These are phyloP conservation scores for Rhizoglyphus robini DNA, from an alignment of 1,140 invertebrate species.

Conservation along the genomic window DNA sequence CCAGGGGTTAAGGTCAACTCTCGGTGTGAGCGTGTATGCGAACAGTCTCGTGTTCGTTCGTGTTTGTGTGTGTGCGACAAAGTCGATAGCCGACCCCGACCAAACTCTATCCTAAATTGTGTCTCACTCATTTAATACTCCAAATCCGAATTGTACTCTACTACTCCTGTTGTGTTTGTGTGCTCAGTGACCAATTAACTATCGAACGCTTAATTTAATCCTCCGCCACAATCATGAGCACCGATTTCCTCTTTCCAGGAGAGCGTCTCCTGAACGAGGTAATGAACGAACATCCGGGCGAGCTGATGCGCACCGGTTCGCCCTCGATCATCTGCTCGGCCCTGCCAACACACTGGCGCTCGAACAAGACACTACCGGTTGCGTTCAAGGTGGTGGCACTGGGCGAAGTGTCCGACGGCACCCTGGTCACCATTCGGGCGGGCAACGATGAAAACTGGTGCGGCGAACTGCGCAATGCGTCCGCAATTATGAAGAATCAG, in stretches of 20 bases:
- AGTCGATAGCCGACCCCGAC: no score
- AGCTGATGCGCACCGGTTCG: slow-evolving; percentile 30
- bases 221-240: neutral
- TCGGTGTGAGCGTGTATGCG: no score
- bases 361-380: slow-evolving; percentile 85
- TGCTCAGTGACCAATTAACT: neutral
- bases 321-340: slow-evolving; percentile 28
- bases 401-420: slow-evolving; percentile 85
- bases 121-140: neutral
- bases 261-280: slow-evolving; percentile 58
- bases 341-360: slow-evolving; percentile 43
- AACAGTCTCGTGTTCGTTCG: no score
- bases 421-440: slow-evolving; percentile 76
- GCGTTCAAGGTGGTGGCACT: slow-evolving; percentile 86
- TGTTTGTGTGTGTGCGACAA: neutral
- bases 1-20: no score
- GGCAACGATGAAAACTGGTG: slow-evolving; percentile 97
- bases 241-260: slow-evolving; percentile 25
- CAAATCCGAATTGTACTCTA: neutral
- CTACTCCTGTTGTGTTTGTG: neutral
- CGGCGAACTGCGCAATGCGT: slow-evolving; percentile 80
- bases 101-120: neutral
- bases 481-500: slow-evolving; percentile 90
- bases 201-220: neutral
- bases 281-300: slow-evolving; percentile 55